Conservation (phyloP, 2,113 vertebrate genomes). For the Columba livia region DNA sequence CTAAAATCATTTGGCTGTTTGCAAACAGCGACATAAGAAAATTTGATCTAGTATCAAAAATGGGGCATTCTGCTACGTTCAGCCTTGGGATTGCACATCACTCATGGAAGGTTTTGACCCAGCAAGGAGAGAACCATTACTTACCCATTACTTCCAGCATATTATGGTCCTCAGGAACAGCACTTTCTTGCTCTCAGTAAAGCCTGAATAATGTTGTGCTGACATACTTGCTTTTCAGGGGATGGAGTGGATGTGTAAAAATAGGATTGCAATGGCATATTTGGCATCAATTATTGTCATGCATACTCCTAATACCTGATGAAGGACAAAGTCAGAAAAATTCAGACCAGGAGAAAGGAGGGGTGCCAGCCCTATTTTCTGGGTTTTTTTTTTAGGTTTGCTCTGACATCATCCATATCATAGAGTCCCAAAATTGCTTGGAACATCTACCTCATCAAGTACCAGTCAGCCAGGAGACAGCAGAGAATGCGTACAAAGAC, state of each 20-base stretch:
- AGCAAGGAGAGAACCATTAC: not conserved
- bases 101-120: not conserved
- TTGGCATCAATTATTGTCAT: not conserved
- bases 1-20: not conserved
- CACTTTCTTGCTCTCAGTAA: not conserved
- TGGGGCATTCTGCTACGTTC: not conserved
- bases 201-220: not conserved
- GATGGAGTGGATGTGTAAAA: not conserved
- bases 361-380: fast-evolving
- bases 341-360: not conserved
- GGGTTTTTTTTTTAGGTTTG: not conserved
- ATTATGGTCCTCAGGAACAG: not conserved
- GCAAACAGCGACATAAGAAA: not conserved
- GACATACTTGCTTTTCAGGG: not conserved
- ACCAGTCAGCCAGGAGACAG: not conserved
- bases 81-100: not conserved
- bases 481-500: not conserved
- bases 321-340: not conserved
- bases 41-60: not conserved
- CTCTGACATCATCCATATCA: fast-evolving
- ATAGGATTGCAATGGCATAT: not conserved
- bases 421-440: not conserved
- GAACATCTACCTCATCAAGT: not conserved
- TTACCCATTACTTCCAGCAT: not conserved
- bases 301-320: not conserved